A percentile compares a stretch with the other conserved stretches of the same genome.
Evolutionary conservation across 2,888 invertebrate genomes (phyloP).

Genomic region (Prostheceraeus crozeri): DNA sequence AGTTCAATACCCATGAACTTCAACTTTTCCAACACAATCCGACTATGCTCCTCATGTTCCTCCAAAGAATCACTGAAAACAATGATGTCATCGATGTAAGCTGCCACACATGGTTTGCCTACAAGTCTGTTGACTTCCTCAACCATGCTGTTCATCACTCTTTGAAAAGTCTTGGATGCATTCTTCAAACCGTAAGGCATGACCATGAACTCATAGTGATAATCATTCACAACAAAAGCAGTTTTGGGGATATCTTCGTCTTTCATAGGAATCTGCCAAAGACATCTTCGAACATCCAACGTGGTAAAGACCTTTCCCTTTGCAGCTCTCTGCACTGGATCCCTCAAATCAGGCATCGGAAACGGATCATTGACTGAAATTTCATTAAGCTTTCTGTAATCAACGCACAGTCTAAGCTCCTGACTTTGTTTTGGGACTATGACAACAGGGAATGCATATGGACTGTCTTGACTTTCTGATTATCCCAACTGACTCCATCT

Average conservation of each 20-base stretch:
- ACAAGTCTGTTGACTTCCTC: background rate
- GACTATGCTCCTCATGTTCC: background rate
- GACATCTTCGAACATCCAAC: background rate
- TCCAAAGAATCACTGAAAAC: background rate
- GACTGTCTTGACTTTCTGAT: no score
- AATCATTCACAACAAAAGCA: background rate
- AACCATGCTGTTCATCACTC: background rate
- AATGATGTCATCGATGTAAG: constrained; percentile 10
- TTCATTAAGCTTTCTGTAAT: background rate
- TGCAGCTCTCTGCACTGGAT: constrained; percentile 6
- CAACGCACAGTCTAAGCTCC: no score
- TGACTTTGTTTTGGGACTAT: no score
- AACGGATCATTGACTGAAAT: background rate
- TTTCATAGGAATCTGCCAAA: background rate
- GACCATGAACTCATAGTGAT: constrained; percentile 2
- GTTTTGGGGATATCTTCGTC: constrained; percentile 7
- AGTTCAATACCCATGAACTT: no score
- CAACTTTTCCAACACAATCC: background rate
- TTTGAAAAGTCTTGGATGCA: background rate
- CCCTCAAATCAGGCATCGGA: background rate
- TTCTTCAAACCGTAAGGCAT: background rate
- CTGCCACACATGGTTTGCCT: constrained; percentile 1
- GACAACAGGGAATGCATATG: no score
- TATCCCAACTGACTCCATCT: no score
- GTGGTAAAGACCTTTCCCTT: background rate